Conservation (phyloP, 2,888 invertebrate genomes). For the Euphydryas editha region DNA sequence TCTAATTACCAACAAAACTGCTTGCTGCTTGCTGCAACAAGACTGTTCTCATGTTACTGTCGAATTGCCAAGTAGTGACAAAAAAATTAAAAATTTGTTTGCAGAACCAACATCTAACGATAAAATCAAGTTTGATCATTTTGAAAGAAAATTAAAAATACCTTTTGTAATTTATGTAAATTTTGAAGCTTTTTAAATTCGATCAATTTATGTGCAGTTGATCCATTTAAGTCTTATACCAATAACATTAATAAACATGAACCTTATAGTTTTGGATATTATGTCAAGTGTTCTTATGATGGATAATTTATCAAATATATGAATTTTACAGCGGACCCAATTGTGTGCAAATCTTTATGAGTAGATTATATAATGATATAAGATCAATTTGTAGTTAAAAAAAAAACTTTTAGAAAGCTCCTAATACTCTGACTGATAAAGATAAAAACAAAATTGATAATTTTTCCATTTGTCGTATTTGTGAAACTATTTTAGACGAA, state of each 20-base stretch:
- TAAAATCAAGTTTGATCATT: slow-evolving; percentile 5
- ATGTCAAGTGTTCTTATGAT: background rate
- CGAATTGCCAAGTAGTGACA: background rate
- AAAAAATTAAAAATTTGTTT: slow-evolving; percentile 11
- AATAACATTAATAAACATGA: slow-evolving; percentile 9
- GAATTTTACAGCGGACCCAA: too few species aligned
- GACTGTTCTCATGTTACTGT: too few species aligned
- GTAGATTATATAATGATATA: too few species aligned
- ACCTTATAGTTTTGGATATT: slow-evolving; percentile 2
- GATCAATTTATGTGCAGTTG: slow-evolving; percentile 15
- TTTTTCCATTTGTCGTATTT: too few species aligned
- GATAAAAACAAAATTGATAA: too few species aligned
- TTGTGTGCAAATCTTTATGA: too few species aligned
- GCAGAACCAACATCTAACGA: background rate
- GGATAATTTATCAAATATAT: too few species aligned
- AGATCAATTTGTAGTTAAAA: too few species aligned
- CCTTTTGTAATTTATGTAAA: slow-evolving; percentile 10
- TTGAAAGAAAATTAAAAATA: slow-evolving; percentile 8
- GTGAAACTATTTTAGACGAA: too few species aligned
- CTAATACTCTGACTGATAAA: too few species aligned
- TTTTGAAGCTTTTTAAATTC: slow-evolving; percentile 28
- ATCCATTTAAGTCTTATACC: background rate
- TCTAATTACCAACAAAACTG: background rate
- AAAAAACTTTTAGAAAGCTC: too few species aligned
- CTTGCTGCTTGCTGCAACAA: too few species aligned